Conservation (phyloP, 2,888 invertebrate genomes). For the Synanthedon andrenaeformis region DNA sequence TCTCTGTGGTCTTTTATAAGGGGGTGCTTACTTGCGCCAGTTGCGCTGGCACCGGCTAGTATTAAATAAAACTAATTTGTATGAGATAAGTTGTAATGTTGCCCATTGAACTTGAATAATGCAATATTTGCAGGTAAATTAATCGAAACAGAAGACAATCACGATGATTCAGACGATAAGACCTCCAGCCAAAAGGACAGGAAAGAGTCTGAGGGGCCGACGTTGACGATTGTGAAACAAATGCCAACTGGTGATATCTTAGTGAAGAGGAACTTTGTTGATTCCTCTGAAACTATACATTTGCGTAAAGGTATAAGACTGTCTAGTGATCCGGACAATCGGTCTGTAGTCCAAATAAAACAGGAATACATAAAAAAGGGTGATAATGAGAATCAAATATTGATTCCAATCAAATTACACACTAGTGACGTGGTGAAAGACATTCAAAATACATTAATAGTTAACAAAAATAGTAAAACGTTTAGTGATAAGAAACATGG, state of each 20-base stretch:
- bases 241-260: slow-evolving; percentile 54
- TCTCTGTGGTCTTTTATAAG: no score
- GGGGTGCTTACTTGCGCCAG: no score
- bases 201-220: slow-evolving; percentile 43
- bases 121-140: slow-evolving; percentile 61
- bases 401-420: slow-evolving; percentile 56
- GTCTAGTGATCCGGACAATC: slow-evolving; percentile 55
- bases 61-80: no score
- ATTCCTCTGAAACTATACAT: slow-evolving; percentile 50
- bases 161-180: slow-evolving; percentile 64
- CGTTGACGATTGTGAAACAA: slow-evolving; percentile 57
- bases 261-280: slow-evolving; percentile 49
- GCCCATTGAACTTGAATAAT: no score
- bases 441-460: slow-evolving; percentile 63
- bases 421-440: slow-evolving; percentile 62
- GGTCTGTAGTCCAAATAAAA: slow-evolving; percentile 56
- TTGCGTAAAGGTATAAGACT: slow-evolving; percentile 57
- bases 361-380: slow-evolving; percentile 54
- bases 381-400: slow-evolving; percentile 58
- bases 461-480: slow-evolving; percentile 55
- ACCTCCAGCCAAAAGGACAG: slow-evolving; percentile 36
- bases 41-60: no score
- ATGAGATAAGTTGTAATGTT: no score
- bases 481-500: slow-evolving; percentile 64
- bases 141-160: slow-evolving; percentile 70